Percentiles rank a stretch among this genome's conserved stretches.
These are phyloP conservation scores for Cryptotermes secundus DNA, from an alignment of 1,140 invertebrate species.

Conservation along the genomic window DNA sequence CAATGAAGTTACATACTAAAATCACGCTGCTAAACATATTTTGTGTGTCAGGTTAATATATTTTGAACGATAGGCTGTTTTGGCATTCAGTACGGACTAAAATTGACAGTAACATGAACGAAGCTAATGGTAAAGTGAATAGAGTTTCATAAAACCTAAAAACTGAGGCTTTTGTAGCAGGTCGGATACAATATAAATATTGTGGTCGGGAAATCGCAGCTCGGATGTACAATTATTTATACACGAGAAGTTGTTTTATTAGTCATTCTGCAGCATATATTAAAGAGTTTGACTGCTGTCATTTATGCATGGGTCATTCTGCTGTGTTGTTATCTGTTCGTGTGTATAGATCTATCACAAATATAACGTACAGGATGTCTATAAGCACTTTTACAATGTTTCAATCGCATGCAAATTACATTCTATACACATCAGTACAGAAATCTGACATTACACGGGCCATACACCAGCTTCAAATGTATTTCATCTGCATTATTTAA, in stretches of 20 bases:
- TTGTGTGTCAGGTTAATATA: no score
- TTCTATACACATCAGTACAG: not conserved
- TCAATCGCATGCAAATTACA: not conserved
- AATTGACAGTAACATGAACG: not conserved
- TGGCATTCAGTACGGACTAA: not conserved
- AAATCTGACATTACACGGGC: not conserved
- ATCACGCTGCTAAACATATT: no score
- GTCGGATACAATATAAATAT: not conserved
- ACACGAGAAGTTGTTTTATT: constrained; percentile 4
- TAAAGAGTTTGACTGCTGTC: not conserved
- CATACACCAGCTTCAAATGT: not conserved
- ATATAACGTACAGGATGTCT: not conserved
- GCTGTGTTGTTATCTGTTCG: not conserved
- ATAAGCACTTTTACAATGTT: not conserved
- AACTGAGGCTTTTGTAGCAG: constrained; percentile 1
- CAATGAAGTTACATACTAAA: no score
- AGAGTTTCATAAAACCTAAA: not conserved
- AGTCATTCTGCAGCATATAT: not conserved
- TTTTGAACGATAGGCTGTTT: no score
- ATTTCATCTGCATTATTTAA: not conserved
- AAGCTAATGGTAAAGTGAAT: not conserved
- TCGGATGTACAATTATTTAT: constrained; percentile 3
- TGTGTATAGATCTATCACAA: not conserved
- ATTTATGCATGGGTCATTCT: not conserved
- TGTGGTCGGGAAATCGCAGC: not conserved